Evolutionary conservation across 37 sponge, comb jelly and placozoan species (phyloP).

Genomic region (Agelas oroides): DNA sequence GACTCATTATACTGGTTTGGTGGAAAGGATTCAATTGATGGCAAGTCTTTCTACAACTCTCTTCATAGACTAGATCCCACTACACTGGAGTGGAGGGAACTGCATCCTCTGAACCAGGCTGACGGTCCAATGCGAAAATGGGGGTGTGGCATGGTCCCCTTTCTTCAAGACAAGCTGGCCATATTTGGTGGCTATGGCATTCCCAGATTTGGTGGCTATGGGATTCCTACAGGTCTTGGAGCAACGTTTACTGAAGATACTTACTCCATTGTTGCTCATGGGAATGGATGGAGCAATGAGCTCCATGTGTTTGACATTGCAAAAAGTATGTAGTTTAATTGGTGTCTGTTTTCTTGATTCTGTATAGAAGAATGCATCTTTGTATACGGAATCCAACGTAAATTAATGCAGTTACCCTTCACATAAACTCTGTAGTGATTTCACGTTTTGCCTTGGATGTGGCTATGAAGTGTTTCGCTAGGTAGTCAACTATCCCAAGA

Average conservation of each 20-base stretch:
- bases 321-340: background rate
- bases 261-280: background rate
- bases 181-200: constrained; percentile 28
- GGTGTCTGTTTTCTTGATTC: no score
- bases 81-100: background rate
- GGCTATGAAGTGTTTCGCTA: no score
- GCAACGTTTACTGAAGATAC: background rate
- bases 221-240: constrained; percentile 1
- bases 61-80: no score
- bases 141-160: background rate
- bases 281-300: constrained; percentile 38
- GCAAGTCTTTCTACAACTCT: background rate
- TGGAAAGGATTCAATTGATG: constrained; percentile 12
- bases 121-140: background rate
- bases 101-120: background rate
- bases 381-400: no score
- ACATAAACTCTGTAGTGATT: no score
- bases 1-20: background rate
- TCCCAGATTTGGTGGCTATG: no score
- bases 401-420: no score
- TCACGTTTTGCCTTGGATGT: no score
- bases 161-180: background rate
- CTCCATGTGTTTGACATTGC: constrained; percentile 9
- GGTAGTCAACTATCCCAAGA: no score
- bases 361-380: no score